Conservation (phyloP, 2,888 invertebrate genomes). For the Leptinotarsa rubiginosa region DNA sequence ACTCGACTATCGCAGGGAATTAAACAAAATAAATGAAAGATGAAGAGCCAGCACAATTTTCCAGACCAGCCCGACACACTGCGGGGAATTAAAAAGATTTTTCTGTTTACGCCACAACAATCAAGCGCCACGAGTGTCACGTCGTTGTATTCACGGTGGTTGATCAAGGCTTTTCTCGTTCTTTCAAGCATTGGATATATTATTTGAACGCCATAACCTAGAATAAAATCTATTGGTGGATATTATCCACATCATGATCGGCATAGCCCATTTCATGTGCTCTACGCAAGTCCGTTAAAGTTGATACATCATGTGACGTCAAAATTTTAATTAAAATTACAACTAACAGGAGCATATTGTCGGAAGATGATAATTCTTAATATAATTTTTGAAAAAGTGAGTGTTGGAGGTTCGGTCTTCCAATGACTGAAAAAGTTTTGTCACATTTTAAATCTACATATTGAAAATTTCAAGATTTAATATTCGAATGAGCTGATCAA, state of each 20-base stretch:
- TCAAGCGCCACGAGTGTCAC: constrained; percentile 14
- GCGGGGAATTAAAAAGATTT: constrained; percentile 18
- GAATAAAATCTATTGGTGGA: not conserved
- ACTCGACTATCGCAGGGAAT: constrained; percentile 19
- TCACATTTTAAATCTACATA: too few relatives aligned
- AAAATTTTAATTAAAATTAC: too few relatives aligned
- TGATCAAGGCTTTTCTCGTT: constrained; percentile 10
- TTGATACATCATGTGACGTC: too few relatives aligned
- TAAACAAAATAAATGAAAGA: constrained; percentile 21
- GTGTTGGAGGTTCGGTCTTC: too few relatives aligned
- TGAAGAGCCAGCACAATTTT: constrained; percentile 5
- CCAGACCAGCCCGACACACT: constrained; percentile 7
- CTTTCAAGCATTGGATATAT: not conserved
- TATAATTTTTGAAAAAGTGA: too few relatives aligned
- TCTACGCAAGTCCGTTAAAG: too few relatives aligned
- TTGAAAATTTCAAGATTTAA: too few relatives aligned
- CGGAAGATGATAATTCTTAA: too few relatives aligned
- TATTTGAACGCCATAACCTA: not conserved
- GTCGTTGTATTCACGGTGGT: constrained; percentile 18
- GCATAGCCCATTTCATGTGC: too few relatives aligned
- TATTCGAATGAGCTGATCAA: too few relatives aligned
- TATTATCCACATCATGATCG: not conserved
- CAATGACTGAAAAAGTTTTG: too few relatives aligned
- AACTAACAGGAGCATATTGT: too few relatives aligned
- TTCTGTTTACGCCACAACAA: constrained; percentile 17